Evolutionary conservation across 2,888 invertebrate genomes (phyloP).

Genomic region (Microdon myrmicae): DNA sequence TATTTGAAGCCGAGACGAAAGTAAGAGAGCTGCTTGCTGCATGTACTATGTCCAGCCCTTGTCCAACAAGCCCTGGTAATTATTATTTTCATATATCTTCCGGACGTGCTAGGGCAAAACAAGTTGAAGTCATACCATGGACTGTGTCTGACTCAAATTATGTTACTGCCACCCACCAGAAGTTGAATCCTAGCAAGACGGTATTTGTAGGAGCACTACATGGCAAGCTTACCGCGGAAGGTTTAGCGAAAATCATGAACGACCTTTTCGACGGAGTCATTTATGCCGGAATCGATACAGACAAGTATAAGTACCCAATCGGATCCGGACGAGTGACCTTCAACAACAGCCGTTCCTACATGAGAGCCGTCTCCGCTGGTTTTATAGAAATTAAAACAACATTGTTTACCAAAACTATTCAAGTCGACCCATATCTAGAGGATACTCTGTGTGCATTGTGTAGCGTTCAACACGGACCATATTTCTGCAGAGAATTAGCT

Average conservation of each 20-base stretch:
- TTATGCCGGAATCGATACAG: constrained; percentile 95
- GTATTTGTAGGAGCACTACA: constrained; percentile 96
- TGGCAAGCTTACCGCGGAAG: constrained; percentile 95
- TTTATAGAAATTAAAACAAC: constrained; percentile 93
- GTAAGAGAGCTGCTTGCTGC: constrained; percentile 86
- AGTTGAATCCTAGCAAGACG: constrained; percentile 89
- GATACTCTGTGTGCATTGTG: constrained; percentile 94
- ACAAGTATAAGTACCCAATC: constrained; percentile 98
- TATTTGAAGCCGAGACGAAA: constrained; percentile 93
- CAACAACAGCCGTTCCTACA: constrained; percentile 89
- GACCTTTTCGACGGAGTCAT: constrained; percentile 95
- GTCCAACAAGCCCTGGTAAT: constrained; percentile 72
- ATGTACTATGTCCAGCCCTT: constrained; percentile 81
- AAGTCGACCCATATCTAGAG: constrained; percentile 97
- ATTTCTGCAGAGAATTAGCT: constrained; percentile 90
- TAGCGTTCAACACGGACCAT: constrained; percentile 91
- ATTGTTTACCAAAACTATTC: constrained; percentile 95
- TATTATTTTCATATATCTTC: constrained; percentile 93
- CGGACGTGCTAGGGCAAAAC: constrained; percentile 86
- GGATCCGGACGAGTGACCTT: constrained; percentile 98
- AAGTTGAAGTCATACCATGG: constrained; percentile 99
- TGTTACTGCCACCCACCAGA: constrained; percentile 79
- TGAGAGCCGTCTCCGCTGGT: constrained; percentile 93
- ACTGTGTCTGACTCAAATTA: constrained; percentile 90
- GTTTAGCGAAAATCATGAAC: constrained; percentile 92